Base-by-base conservation (phyloP, 2,797 vertebrate genomes). In the Halcyon chelicuti region DNA sequence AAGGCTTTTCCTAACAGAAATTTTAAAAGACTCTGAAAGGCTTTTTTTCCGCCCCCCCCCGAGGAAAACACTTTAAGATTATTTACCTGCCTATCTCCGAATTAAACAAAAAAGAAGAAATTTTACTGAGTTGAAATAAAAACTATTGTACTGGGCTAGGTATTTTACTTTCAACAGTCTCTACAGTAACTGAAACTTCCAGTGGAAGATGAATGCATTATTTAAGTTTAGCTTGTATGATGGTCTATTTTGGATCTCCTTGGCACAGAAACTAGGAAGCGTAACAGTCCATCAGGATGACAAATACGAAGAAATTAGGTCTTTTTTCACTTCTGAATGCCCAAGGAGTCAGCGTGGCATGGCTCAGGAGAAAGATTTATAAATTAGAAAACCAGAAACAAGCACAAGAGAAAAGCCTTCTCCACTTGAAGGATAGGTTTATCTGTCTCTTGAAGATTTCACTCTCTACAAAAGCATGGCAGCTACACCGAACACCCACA, bases 231-330 rank as follows among this genome's bases (percentile, higher is more conserved):
- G 4, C 4, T 57, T 55, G 31, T 58, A 12, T 29, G 20, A 31
- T 17, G 57, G 44, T 19, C 2, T 12, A 29, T 54, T 87, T 61
- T 92, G 17, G 44, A 74, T 58, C 40, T 39, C 16, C 33, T 71
- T 70, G 22, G 40, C 61, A 82, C 52, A 79, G 61, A 73, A 89
- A 77, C 55, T 73, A 78, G 62, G 70, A 86, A 93, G 55, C 4
- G 1, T 68, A 68, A 12, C 58, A 73, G 21, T 17, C 12, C 25
- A 81, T 49, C 58, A 73, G 57, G 44, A 55, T 57, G 83, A 87
- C 40, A 95, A 94, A 84, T 5, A 78, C 1, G 6, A 83, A 65
- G 2, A 87, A 85, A 85, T 40, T 2, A 39, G 29, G 37, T 63
- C 66, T 58, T 8, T 37, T 68, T 37, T 57, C 57, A 28, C 52